Base-by-base conservation (phyloP, 2,888 invertebrate species). In the Anoplius nigerrimus region DNA sequence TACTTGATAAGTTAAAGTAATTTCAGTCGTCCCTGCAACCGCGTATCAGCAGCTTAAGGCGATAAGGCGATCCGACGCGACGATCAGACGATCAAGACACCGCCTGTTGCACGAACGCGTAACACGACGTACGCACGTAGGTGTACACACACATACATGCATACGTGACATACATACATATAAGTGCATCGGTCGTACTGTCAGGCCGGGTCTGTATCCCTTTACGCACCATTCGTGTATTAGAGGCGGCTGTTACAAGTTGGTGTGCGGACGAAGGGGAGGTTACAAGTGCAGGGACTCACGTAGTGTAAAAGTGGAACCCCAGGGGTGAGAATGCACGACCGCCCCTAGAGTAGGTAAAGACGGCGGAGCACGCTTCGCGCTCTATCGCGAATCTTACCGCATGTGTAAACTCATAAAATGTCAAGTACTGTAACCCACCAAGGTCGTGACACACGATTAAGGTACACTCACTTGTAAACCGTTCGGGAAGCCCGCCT, bases 331-430 rank as follows among this genome's bases (percentile, higher is more conserved):
- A 16, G 20, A 21, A 16, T 18, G 46, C 53, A 55, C 43, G 51
- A 22, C 22, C 21, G 57, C 51, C 24, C 52, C 56, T 57, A 18
- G 57, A 21, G 54, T 69, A 72, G 61, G 78, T 74, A 80, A 80
- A 76, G 79, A 75, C 69, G 69, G 72, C 68, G 62, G 59, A 74
- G 74, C 69, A 65, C 69, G 80, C 76, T 80, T 66, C 79, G 79
- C 80, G 79, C 74, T 67, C 80, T 82, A 82, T 82, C 81, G 78
- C 82, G 76, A 73, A 82, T 82, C 82, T 82, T 78, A 74, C 66
- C 58, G 69, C 65, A 64, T 73, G 81, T 79, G 82, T 79, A 82
- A 82, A 82, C 81, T 74, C 77, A 76, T 82, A 79, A 82, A 80
- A 72, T 69, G 73, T 72, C 72, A 73, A 62, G 66, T 72, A 69